Base-by-base conservation (phyloP, 2,888 invertebrate species). In the Julus scanicus region DNA sequence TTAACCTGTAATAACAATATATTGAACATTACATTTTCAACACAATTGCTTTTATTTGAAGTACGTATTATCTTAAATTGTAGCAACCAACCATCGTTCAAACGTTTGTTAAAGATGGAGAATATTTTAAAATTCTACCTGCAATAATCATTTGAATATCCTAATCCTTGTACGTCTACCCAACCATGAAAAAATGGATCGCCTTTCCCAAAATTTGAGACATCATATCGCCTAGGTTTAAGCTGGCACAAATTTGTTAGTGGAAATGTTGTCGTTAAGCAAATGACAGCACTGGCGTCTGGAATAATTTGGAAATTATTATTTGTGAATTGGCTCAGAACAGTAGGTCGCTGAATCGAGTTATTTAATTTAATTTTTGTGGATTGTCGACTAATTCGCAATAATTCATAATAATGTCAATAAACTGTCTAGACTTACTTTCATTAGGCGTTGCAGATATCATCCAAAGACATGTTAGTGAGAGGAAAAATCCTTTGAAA, bases 141-240 rank as follows among this genome's bases (percentile, higher is more conserved):
- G 86, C 86, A 86, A 49, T 49, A 86, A 29, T 86, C 86, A 20
- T 86, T 86, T n/a, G 40, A 37, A 37, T 37, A 37, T 49, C 86
- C 86, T 13, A 44, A 48, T 37, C 86, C 86, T 49, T 86, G 86
- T 5, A 86, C 86, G 53, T 86, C 86, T n/a, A 48, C 86, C 86
- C 86, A 86, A 44, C 86, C 86, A 20, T 86, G 86, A 13, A 86
- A 86, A 48, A 48, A 86, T 86, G 40, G 37, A n/a, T 86, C 86
- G 1, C 44, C 39, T 63, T n/a, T n/a, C 5, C 86, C 86, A n/a
- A 86, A 20, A 48, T 49, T 37, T 48, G 49, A n/a, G 37, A 86
- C 48, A 29, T 86, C 86, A 53, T 49, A 86, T 20, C 86, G 86
- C 6, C 86, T 40, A 5, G 5, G 15, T 86, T 86, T 86, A 44